phyloP scores from a whole-genome alignment of 2,113 vertebrate species.

The Pteronura brasiliensis region DNA sequence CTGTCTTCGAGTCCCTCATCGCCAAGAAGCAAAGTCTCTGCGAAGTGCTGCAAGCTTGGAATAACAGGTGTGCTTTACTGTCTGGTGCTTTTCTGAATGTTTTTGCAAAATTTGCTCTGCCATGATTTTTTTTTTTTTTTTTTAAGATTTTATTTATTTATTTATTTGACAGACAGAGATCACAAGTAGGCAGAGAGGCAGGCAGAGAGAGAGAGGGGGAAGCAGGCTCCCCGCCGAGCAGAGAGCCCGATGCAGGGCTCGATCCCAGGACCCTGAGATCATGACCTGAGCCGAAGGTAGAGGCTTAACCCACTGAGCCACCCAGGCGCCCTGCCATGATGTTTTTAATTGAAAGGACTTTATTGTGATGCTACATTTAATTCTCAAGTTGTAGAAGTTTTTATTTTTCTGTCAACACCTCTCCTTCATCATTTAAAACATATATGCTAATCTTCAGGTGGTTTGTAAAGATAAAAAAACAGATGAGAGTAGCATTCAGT shows the following conservation, averaged over 20 bases:
- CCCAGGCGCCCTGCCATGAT: background rate
- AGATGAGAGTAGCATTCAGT: background rate
- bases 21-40: conserved; percentile 97
- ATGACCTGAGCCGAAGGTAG: no score
- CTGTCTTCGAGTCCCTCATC: conserved; percentile 92
- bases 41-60: conserved; percentile 97
- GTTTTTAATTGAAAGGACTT: background rate
- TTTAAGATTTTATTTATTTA: no score
- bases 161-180: no score
- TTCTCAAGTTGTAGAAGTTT: background rate
- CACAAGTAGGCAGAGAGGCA: no score
- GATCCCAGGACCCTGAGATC: no score
- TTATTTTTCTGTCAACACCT: background rate
- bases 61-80: conserved; percentile 85
- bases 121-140: background rate
- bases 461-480: conserved; percentile 26
- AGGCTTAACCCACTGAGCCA: no score
- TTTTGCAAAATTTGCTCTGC: background rate
- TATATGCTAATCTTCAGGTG: background rate
- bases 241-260: no score
- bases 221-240: no score
- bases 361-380: background rate
- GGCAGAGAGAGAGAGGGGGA: no score
- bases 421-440: background rate
- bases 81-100: background rate